Evolutionary conservation across 92 coral and sea anemone genomes (phyloP).

Genomic region (Metridium senile): DNA sequence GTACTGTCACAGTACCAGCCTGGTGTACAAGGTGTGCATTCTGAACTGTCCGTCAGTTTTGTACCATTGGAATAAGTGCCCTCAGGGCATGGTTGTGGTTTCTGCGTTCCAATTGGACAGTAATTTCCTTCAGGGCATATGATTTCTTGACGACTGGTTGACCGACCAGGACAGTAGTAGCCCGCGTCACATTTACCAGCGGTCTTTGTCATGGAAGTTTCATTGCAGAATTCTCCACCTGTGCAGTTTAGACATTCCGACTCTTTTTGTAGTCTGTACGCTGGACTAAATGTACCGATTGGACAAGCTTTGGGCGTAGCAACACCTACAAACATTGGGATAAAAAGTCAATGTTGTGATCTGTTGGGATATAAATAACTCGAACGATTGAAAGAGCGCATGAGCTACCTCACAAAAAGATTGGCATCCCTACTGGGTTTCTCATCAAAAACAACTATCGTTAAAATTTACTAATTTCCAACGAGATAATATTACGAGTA

Average conservation of each 20-base stretch:
- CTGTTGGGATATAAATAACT: too few species aligned
- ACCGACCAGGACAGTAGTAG: slow-evolving; percentile 81
- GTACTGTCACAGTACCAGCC: slow-evolving; percentile 89
- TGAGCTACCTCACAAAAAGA: too few species aligned
- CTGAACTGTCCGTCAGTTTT: slow-evolving; percentile 54
- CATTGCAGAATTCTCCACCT: slow-evolving; percentile 93
- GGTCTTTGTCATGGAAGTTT: slow-evolving; percentile 80
- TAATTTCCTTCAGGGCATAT: slow-evolving; percentile 85
- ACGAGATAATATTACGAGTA: too few species aligned
- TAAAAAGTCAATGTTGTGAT: not conserved
- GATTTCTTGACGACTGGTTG: slow-evolving; percentile 63
- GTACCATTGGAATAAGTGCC: slow-evolving; percentile 88
- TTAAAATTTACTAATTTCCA: too few species aligned
- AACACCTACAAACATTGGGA: slow-evolving; percentile 54
- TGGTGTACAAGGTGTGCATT: slow-evolving; percentile 72
- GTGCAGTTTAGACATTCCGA: slow-evolving; percentile 87
- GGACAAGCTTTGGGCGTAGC: slow-evolving; percentile 87
- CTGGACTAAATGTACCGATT: slow-evolving; percentile 77
- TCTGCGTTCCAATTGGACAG: slow-evolving; percentile 72
- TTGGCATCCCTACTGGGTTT: too few species aligned
- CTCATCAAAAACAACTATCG: too few species aligned
- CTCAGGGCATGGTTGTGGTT: slow-evolving; percentile 79
- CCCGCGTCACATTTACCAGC: slow-evolving; percentile 88
- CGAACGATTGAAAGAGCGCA: too few species aligned
- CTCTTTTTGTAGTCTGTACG: slow-evolving; percentile 59